Percentiles rank a stretch among this genome's conserved stretches.
phyloP scores from a whole-genome alignment of 2,113 vertebrate genomes.

The Scomber colias region DNA sequence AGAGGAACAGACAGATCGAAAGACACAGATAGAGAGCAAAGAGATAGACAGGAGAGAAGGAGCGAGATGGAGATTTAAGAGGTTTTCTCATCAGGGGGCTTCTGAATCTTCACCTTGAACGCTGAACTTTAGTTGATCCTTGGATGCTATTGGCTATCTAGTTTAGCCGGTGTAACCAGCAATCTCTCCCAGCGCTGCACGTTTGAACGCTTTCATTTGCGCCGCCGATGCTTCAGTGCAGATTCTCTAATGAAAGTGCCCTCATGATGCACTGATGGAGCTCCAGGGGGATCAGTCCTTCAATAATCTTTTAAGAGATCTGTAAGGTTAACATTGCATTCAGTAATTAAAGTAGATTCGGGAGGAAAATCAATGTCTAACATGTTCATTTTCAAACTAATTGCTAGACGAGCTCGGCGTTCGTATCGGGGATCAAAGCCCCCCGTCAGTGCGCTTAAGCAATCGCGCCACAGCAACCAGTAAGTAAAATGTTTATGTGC shows the following conservation, averaged over 20 bases:
- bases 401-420: constrained; percentile 35
- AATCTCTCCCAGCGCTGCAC: not conserved
- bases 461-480: constrained; percentile 24
- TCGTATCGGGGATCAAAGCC: constrained; percentile 48
- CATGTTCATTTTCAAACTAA: constrained; percentile 58
- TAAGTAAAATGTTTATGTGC: constrained; percentile 12
- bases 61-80: constrained; percentile 34
- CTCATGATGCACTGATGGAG: constrained; percentile 15
- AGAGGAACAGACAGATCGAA: constrained; percentile 3
- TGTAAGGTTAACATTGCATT: constrained; percentile 37
- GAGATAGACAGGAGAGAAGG: not conserved
- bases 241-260: constrained; percentile 39
- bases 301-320: constrained; percentile 39
- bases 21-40: constrained; percentile 12
- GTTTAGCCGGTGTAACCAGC: constrained; percentile 26
- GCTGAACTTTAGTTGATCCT: constrained; percentile 32
- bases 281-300: constrained; percentile 2
- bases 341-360: constrained; percentile 63
- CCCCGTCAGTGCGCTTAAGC: not conserved
- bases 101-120: constrained; percentile 44
- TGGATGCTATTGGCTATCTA: constrained; percentile 22
- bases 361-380: constrained; percentile 47
- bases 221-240: not conserved
- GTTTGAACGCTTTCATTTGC: constrained; percentile 40
- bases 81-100: constrained; percentile 40